These are phyloP conservation scores for Melopsittacus undulatus DNA, from an alignment of 2,797 vertebrate species.

Conservation along the genomic window DNA sequence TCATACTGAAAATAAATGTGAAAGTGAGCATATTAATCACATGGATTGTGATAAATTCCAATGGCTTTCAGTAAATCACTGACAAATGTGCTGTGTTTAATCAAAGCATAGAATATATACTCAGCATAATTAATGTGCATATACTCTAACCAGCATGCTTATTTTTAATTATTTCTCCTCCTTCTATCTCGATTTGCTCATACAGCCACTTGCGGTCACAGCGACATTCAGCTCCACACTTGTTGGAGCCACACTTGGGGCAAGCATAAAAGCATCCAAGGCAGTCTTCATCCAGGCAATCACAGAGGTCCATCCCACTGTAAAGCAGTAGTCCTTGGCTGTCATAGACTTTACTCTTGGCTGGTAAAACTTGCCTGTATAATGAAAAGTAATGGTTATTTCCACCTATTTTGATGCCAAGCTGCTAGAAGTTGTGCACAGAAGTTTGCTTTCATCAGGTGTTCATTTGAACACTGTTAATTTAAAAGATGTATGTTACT, in stretches of 20 bases:
- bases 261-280: constrained; percentile 98
- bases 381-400: not conserved
- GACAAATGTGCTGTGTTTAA: not conserved
- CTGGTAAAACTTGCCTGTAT: constrained; percentile 82
- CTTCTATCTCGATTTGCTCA: constrained; percentile 97
- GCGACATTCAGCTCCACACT: constrained; percentile 93
- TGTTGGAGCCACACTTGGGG: constrained; percentile 88
- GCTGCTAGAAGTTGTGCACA: not conserved
- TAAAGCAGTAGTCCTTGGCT: constrained; percentile 87
- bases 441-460: not conserved
- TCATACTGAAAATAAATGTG: not conserved
- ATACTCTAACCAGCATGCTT: constrained; percentile 81
- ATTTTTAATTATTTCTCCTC: constrained; percentile 94
- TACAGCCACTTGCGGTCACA: constrained; percentile 98
- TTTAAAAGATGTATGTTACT: not conserved
- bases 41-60: not conserved
- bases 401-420: not conserved
- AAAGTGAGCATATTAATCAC: not conserved
- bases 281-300: constrained; percentile 94
- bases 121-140: not conserved
- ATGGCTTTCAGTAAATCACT: not conserved
- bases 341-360: constrained; percentile 94
- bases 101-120: not conserved
- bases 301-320: constrained; percentile 92
- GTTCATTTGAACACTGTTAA: not conserved